Evolutionary conservation across 64 coral and sea anemone genomes (phyloP), one percentile per base, ranked within the genome.

Genomic region (Porites lutea): DNA sequence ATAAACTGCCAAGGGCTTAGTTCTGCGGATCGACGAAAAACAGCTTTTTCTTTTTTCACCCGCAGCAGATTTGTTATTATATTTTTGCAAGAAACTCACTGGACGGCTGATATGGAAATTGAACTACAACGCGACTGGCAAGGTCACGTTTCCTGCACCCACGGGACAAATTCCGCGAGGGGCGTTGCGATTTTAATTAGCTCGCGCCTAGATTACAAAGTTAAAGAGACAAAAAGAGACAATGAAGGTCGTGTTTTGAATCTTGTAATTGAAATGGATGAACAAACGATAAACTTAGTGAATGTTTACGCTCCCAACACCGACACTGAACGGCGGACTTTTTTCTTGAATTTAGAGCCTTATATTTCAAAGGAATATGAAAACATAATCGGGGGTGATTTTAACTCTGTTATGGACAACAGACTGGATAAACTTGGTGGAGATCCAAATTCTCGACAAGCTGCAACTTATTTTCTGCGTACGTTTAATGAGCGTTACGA

Each of bases 51-150:
- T 11, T 70, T 18, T 52, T 70, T 88, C 3, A n/a, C 10, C 43
- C 86, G 22, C 4, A 16, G 52, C 15, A 15, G 48, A 58, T 19
- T 19, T 6, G 86, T 55, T 59, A 88, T 88, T 13, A 76, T 88
- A 14, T 48, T 88, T 22, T 9, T 74, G 2, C 69, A 88, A 75
- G 86, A 88, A 74, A 88, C 86, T 1, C 86, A 75, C 71, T 88
- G 86, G 49, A 75, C 86, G 3, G 9, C 0, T 19, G 71, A 71
- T 10, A 20, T 74, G 10, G 3, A 53, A 74, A 14, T 4, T 2
- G 48, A 53, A 3, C 27, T 88, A 4, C 0, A n/a, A 47, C 69
- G 71, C 18, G 86, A 88, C 48, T 88, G 86, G 86, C 13, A 22
- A 23, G 70, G 86, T 15, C 10, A 13, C 2, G 8, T 74, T 46